Percentiles rank a stretch among this genome's conserved stretches.
These are phyloP conservation scores for Oriolus oriolus DNA, from an alignment of 2,113 vertebrate species.

Conservation along the genomic window DNA sequence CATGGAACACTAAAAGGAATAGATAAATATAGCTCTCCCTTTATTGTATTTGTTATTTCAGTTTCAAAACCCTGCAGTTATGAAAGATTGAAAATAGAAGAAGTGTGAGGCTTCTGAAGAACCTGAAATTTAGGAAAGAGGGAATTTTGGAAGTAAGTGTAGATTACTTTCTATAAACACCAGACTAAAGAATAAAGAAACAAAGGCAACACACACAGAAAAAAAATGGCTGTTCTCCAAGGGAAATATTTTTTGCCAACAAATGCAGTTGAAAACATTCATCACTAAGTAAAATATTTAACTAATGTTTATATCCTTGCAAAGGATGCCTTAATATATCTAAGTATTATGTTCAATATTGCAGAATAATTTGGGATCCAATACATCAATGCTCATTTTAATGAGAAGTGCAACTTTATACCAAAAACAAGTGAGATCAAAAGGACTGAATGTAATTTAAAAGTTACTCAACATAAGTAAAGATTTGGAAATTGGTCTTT, in stretches of 20 bases:
- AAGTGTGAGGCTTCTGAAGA: not conserved
- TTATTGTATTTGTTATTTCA: not conserved
- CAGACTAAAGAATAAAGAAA: not conserved
- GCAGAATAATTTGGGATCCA: not conserved
- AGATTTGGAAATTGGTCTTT: not conserved
- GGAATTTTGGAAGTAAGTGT: not conserved
- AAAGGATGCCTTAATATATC: not conserved
- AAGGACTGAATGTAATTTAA: not conserved
- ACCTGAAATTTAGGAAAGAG: not conserved
- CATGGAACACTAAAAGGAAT: not conserved
- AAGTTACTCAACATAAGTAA: not conserved
- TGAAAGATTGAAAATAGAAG: not conserved
- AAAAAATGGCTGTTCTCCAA: not conserved
- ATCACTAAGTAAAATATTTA: not conserved
- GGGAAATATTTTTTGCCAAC: not conserved
- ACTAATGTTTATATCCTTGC: not conserved
- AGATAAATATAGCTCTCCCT: not conserved
- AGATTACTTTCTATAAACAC: not conserved
- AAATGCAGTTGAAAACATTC: not conserved
- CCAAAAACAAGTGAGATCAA: not conserved
- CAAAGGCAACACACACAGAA: not conserved
- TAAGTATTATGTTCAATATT: not conserved
- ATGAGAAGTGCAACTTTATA: not conserved
- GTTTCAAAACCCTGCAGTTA: not conserved
- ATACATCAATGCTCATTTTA: not conserved